These are phyloP conservation scores for Dipodomys merriami DNA, from an alignment of 2,113 vertebrate species.

Conservation along the genomic window DNA sequence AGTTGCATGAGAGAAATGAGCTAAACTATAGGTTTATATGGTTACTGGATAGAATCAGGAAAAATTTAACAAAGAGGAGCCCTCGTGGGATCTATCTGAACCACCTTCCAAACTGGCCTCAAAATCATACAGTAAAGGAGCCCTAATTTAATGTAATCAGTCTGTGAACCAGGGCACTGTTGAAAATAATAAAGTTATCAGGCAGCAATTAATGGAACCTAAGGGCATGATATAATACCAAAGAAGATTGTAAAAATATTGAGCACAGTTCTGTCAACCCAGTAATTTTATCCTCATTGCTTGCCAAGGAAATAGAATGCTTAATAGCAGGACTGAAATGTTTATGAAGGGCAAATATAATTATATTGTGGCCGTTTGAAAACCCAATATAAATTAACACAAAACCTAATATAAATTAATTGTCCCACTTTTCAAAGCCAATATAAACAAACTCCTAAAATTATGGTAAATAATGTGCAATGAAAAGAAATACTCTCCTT, in stretches of 20 bases:
- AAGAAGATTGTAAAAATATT: neutral
- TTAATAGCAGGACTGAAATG: neutral
- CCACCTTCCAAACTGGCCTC: neutral
- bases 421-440: neutral
- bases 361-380: neutral
- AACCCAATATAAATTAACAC: conserved; percentile 22
- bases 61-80: neutral
- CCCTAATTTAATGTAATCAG: neutral
- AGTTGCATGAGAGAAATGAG: neutral
- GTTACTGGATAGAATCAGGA: neutral
- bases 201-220: neutral
- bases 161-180: neutral
- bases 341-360: conserved; percentile 29
- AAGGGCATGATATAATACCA: neutral
- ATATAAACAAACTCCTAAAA: conserved; percentile 24
- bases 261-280: neutral
- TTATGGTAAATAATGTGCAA: neutral
- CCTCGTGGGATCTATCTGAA: neutral
- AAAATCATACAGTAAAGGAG: neutral
- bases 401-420: conserved; percentile 29
- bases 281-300: neutral
- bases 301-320: neutral
- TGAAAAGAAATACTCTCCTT: neutral
- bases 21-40: neutral
- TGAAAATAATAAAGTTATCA: conserved; percentile 23